Conservation (phyloP, 2,113 vertebrate species). For the Atractosteus spatula region DNA sequence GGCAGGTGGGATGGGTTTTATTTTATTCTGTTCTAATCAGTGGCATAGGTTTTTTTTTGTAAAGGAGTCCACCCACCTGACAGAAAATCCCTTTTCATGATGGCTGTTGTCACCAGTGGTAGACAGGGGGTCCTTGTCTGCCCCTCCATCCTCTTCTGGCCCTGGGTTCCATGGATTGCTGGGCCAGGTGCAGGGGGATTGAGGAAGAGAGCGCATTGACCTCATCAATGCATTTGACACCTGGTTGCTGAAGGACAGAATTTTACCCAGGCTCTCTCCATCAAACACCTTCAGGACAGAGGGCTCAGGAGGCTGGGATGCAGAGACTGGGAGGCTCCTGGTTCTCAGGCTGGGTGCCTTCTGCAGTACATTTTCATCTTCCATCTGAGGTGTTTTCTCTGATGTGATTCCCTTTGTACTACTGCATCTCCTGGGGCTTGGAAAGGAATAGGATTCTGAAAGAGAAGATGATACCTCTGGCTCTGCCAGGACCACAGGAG, state of each 20-base stretch:
- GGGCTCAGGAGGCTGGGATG: constrained; percentile 56
- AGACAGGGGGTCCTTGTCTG: constrained; percentile 16
- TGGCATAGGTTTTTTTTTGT: too few species aligned
- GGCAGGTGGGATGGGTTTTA: too few species aligned
- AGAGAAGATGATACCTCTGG: constrained; percentile 15
- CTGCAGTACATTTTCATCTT: background rate
- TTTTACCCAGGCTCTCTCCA: constrained; percentile 64
- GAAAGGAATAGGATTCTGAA: background rate
- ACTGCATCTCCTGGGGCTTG: constrained; percentile 24
- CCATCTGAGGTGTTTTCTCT: constrained; percentile 15
- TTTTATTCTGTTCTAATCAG: too few species aligned
- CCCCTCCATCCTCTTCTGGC: constrained; percentile 35
- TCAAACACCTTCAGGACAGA: constrained; percentile 16
- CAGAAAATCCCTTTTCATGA: constrained; percentile 76
- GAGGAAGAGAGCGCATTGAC: constrained; percentile 72
- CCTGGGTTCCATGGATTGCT: constrained; percentile 37
- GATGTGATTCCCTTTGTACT: constrained; percentile 31
- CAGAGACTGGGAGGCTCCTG: constrained; percentile 67
- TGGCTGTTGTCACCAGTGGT: constrained; percentile 31
- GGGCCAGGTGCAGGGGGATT: constrained; percentile 40
- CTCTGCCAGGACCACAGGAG: constrained; percentile 7
- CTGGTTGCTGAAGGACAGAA: constrained; percentile 83
- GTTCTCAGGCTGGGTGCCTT: constrained; percentile 62
- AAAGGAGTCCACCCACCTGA: constrained; percentile 71
- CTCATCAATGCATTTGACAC: constrained; percentile 87